Base-by-base conservation (phyloP, 2,113 vertebrate species). In the Brachypodius melanocephalos region DNA sequence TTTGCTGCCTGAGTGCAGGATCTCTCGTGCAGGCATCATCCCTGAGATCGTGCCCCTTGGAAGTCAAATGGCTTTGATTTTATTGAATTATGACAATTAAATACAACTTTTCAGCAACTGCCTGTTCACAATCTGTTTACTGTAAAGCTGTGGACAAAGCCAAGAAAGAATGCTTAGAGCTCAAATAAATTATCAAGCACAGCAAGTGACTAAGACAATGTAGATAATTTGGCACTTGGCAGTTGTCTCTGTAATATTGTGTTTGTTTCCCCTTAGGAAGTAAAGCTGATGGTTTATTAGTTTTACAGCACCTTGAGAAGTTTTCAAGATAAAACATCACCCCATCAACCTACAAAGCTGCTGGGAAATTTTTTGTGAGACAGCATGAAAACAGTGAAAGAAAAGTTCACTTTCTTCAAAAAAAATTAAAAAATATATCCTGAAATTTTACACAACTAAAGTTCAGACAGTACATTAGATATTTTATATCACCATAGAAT, bases 11-110 rank as follows among this genome's bases (percentile, higher is more conserved):
- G 59, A 77, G 42, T 54, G 29, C 58, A 85, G 49, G 28, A 79
- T n/a, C n/a, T 62, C 31, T 61, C 26, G 66, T 65, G 46, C 32
- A 82, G 63, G 38, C 42, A 85, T 26, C 69, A 46, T 48, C 91
- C 68, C 73, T 26, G 31, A 84, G 74, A 83, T 71, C 3, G 0
- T 61, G 61, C 10, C 45, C 72, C 58, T 62, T 19, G 13, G 63
- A 81, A 96, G 88, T 57, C 77, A 92, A 93, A 93, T 19, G 26
- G 54, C 36, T 85, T 73, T 91, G 68, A 79, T 85, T 92, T 91
- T 82, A 79, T 43, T 90, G 77, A 88, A 85, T 93, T 81, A 90
- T 91, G 66, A 93, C 90, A 88, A 84, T 95, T 81, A 93, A 94
- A 95, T 62, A 92, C 83, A 94, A 91, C 58, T 65, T 95, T 72